phyloP scores from a whole-genome alignment of 2,797 vertebrate species.

The Craterocephalus amniculus region DNA sequence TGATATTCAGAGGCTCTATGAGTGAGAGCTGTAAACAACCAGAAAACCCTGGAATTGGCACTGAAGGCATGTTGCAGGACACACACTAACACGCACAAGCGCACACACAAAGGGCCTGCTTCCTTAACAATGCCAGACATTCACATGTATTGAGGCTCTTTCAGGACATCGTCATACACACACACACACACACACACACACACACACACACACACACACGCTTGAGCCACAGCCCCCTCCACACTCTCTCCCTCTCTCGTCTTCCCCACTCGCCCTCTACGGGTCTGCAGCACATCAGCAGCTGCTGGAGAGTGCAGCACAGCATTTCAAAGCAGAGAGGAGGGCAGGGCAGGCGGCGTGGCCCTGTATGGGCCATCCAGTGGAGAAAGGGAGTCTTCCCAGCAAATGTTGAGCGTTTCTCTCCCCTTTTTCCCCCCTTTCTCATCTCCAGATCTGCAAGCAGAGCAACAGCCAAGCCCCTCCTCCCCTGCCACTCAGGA shows the following conservation, averaged over 20 bases:
- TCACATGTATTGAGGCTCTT: constrained; percentile 60
- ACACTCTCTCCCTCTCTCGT: constrained; percentile 26
- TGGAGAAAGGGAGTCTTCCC: constrained; percentile 53
- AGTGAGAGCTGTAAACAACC: constrained; percentile 76
- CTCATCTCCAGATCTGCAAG: constrained; percentile 83
- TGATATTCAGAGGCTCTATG: constrained; percentile 71
- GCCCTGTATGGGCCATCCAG: constrained; percentile 67
- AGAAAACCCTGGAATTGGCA: constrained; percentile 63
- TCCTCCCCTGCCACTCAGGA: constrained; percentile 98
- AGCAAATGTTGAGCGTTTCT: constrained; percentile 58
- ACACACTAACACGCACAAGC: constrained; percentile 35
- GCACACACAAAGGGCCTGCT: constrained; percentile 40
- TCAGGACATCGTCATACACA: constrained; percentile 7
- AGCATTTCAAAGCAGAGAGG: constrained; percentile 60
- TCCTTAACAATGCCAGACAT: constrained; percentile 65
- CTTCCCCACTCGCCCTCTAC: constrained; percentile 50
- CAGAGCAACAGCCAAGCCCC: constrained; percentile 89
- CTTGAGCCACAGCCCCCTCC: constrained; percentile 30
- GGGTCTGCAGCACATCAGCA: constrained; percentile 70
- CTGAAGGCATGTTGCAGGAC: constrained; percentile 56
- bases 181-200: constrained; percentile 4
- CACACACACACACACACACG: constrained; percentile 33
- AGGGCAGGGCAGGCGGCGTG: constrained; percentile 63
- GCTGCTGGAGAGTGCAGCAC: constrained; percentile 70
- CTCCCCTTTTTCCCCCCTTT: constrained; percentile 13